phyloP scores from a whole-genome alignment of 2,797 vertebrate species.

The Hirundo rustica region DNA sequence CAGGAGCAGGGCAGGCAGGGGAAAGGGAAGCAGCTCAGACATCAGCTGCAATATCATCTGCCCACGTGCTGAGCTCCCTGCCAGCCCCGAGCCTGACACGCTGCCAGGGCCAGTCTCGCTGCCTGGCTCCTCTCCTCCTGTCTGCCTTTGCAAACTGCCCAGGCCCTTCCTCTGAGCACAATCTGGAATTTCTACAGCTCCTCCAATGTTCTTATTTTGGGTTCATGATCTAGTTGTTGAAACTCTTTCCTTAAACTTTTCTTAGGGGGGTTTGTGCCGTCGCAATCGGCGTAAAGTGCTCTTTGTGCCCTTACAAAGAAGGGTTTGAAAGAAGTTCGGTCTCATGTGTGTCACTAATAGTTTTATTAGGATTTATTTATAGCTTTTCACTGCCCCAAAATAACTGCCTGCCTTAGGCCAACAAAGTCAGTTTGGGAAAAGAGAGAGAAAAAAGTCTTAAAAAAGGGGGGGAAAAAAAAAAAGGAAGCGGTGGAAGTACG shows the following conservation, averaged over 20 bases:
- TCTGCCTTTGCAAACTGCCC: constrained; percentile 7
- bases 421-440: not conserved
- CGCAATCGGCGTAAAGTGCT: not conserved
- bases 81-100: constrained; percentile 19
- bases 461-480: not conserved
- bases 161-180: not conserved
- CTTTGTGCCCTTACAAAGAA: constrained; percentile 44
- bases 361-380: constrained; percentile 42
- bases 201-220: not conserved
- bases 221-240: not conserved
- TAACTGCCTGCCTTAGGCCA: constrained; percentile 39
- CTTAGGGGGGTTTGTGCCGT: not conserved
- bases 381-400: constrained; percentile 26
- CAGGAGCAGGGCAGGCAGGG: constrained; percentile 21
- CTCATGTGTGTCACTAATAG: not conserved
- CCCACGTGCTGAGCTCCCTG: constrained; percentile 35
- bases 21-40: constrained; percentile 64
- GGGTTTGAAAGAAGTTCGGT: constrained; percentile 14
- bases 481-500: not conserved
- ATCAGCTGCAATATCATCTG: constrained; percentile 58
- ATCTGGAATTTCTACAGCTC: not conserved
- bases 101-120: constrained; percentile 34
- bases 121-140: not conserved
- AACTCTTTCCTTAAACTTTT: constrained; percentile 33
- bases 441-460: not conserved